Conservation (phyloP, 2,888 invertebrate genomes). For the Eurois occulta region DNA sequence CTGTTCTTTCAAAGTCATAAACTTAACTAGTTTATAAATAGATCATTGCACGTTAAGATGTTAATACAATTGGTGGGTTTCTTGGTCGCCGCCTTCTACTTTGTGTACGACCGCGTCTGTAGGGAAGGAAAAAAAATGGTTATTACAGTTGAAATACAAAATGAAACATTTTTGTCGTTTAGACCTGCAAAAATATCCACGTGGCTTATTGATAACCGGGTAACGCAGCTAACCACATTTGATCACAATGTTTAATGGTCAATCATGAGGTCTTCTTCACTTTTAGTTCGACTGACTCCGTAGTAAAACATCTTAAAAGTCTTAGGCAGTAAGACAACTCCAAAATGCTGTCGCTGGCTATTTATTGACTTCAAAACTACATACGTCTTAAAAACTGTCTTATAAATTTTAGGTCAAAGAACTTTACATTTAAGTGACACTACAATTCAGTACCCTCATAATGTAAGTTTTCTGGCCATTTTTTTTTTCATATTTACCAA, state of each 20-base stretch:
- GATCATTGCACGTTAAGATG: neutral
- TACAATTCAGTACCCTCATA: neutral
- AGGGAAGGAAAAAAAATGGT: neutral
- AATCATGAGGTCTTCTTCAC: neutral
- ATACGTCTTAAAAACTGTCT: neutral
- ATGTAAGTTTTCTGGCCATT: neutral
- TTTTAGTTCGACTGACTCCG: neutral
- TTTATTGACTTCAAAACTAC: neutral
- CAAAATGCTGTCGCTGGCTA: neutral
- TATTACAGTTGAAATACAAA: neutral
- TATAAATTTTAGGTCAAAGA: neutral
- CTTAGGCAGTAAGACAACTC: neutral
- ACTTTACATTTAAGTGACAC: neutral
- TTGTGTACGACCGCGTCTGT: constrained; percentile 22
- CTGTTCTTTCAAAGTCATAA: neutral
- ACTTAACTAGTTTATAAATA: constrained; percentile 6
- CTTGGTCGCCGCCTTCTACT: constrained; percentile 21
- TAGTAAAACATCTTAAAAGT: neutral
- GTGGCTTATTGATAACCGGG: neutral
- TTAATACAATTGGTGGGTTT: neutral
- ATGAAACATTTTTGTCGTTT: neutral
- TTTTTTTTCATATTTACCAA: no score
- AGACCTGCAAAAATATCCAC: neutral
- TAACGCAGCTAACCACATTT: neutral
- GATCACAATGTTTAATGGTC: neutral